These are phyloP conservation scores for Caenorhabditis macrosperma DNA, from an alignment of 2,888 invertebrate species.

Conservation along the genomic window DNA sequence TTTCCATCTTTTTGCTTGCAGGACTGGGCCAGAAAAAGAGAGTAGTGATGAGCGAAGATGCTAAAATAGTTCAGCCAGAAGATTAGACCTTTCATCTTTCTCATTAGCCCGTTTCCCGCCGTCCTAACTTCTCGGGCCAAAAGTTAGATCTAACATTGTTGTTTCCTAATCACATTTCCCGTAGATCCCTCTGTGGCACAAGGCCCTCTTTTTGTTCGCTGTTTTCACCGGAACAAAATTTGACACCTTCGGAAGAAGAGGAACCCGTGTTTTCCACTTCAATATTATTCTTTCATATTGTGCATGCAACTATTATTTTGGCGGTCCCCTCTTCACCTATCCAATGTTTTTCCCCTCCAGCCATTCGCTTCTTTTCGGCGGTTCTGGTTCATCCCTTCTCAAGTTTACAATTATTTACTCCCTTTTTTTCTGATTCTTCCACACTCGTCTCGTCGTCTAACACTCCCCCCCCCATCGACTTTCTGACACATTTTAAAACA, in stretches of 20 bases:
- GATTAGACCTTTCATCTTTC: constrained; percentile 32
- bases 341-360: not conserved
- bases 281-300: constrained; percentile 9
- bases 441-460: not conserved
- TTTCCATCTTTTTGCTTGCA: constrained; percentile 12
- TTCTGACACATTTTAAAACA: constrained; percentile 44
- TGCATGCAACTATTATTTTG: not conserved
- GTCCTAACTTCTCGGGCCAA: constrained; percentile 6
- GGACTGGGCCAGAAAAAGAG: constrained; percentile 37
- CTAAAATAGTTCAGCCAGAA: constrained; percentile 17
- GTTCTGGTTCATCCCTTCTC: not conserved
- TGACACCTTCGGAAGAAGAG: constrained; percentile 31
- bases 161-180: constrained; percentile 37
- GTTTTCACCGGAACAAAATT: constrained; percentile 20
- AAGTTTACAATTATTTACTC: constrained; percentile 15
- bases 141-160: constrained; percentile 13
- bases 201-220: not conserved
- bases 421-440: not conserved
- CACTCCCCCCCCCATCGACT: constrained; percentile 14
- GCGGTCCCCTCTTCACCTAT: not conserved
- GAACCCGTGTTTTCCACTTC: constrained; percentile 7
- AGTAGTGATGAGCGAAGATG: constrained; percentile 17
- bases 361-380: not conserved
- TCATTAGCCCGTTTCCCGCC: constrained; percentile 19
- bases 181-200: constrained; percentile 15